Evolutionary conservation across 2,797 vertebrate species (phyloP).

Genomic region (Sandelia bainsii): DNA sequence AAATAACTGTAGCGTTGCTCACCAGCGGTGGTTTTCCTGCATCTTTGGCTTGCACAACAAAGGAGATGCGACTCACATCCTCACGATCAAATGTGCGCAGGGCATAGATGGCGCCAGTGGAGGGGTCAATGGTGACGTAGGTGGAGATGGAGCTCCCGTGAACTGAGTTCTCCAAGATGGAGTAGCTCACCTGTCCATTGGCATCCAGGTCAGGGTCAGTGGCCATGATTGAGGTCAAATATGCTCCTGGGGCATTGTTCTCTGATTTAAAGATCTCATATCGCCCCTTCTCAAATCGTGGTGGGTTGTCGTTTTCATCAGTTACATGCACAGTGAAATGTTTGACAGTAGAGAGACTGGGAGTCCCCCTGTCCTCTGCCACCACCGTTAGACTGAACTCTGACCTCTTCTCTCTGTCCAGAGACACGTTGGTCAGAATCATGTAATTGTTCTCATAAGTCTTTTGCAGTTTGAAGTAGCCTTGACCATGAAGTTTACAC

Average conservation of each 20-base stretch:
- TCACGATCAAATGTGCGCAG: conserved; percentile 94
- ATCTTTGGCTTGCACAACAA: conserved; percentile 94
- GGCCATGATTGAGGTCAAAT: conserved; percentile 92
- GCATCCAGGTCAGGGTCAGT: conserved; percentile 92
- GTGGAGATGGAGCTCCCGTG: conserved; percentile 92
- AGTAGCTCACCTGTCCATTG: conserved; percentile 96
- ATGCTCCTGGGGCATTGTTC: conserved; percentile 94
- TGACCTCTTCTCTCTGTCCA: conserved; percentile 95
- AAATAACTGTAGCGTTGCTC: conserved; percentile 90
- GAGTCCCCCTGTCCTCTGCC: conserved; percentile 92
- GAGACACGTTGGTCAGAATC: conserved; percentile 92
- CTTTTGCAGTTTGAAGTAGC: conserved; percentile 94
- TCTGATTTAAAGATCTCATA: conserved; percentile 95
- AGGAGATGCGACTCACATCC: conserved; percentile 91
- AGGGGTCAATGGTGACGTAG: conserved; percentile 95
- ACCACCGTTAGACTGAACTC: conserved; percentile 96
- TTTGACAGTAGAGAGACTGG: conserved; percentile 93
- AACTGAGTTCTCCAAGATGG: conserved; percentile 91
- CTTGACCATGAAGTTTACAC: conserved; percentile 94
- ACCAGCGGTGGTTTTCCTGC: conserved; percentile 88
- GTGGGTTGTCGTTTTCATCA: conserved; percentile 97
- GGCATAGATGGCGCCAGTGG: conserved; percentile 94
- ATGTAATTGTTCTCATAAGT: conserved; percentile 97
- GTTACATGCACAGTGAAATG: conserved; percentile 94
- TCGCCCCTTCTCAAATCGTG: conserved; percentile 91